These are phyloP conservation scores for Andrena chrysosceles DNA, from an alignment of 2,888 invertebrate species.

Conservation along the genomic window DNA sequence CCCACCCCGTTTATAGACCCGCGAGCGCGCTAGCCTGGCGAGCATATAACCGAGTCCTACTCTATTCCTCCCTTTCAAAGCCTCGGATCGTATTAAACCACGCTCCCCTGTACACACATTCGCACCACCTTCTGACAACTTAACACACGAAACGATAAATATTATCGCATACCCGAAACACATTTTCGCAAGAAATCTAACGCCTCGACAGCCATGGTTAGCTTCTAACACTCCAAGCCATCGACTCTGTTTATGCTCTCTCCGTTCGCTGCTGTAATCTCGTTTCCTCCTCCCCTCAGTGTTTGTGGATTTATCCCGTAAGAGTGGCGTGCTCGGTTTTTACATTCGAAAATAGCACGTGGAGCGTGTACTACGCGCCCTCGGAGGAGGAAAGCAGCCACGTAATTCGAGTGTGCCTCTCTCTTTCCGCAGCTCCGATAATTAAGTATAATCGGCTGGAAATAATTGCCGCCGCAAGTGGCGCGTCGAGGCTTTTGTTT, in stretches of 20 bases:
- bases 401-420: neutral
- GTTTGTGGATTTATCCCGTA: constrained; percentile 40
- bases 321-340: neutral
- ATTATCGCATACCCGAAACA: neutral
- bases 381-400: constrained; percentile 7
- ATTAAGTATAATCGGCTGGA: constrained; percentile 15
- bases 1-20: no score
- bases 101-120: no score
- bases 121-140: no score
- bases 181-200: neutral
- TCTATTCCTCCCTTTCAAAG: no score
- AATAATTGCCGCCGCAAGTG: constrained; percentile 3
- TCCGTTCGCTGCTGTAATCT: neutral
- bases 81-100: no score
- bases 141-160: no score
- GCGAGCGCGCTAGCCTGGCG: no score
- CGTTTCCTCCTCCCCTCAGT: constrained; percentile 2
- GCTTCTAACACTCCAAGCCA: constrained; percentile 21
- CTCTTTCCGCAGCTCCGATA: neutral
- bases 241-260: constrained; percentile 1
- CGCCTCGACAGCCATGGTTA: constrained; percentile 19
- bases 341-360: constrained; percentile 21
- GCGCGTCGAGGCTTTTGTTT: constrained; percentile 1
- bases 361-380: neutral
- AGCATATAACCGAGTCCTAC: no score